These are phyloP conservation scores for Ceratina calcarata DNA, from an alignment of 1,140 invertebrate species.

Conservation along the genomic window DNA sequence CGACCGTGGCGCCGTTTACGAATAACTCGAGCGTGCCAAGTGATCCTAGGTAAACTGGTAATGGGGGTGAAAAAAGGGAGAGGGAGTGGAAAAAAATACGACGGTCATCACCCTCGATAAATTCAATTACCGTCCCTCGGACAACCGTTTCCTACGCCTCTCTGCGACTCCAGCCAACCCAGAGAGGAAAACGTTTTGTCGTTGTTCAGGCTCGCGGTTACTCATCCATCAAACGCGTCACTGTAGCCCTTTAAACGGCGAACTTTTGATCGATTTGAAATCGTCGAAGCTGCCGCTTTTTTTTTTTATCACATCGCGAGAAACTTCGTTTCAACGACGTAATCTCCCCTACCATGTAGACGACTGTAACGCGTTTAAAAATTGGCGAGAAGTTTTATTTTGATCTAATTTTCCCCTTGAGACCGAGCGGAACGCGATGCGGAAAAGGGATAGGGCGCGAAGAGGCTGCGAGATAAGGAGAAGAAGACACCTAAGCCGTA, in stretches of 20 bases:
- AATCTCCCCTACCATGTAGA: slow-evolving; percentile 46
- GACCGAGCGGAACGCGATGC: slow-evolving; percentile 45
- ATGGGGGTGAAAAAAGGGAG: background rate
- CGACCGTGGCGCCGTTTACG: slow-evolving; percentile 52
- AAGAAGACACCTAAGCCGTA: slow-evolving; percentile 31
- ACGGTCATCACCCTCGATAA: slow-evolving; percentile 59
- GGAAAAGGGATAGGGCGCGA: slow-evolving; percentile 31
- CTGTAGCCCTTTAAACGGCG: background rate
- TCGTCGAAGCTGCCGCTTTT: background rate
- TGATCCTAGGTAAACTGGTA: slow-evolving; percentile 50
- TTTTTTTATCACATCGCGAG: slow-evolving; percentile 3
- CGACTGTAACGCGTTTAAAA: slow-evolving; percentile 67
- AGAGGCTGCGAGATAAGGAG: slow-evolving; percentile 10
- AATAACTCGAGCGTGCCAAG: slow-evolving; percentile 61
- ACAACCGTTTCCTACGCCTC: background rate
- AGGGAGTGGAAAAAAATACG: slow-evolving; percentile 40
- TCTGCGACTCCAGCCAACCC: no score
- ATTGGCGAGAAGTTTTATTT: slow-evolving; percentile 73
- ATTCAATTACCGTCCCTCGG: slow-evolving; percentile 53
- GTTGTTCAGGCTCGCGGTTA: background rate
- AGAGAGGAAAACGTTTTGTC: background rate
- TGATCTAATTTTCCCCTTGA: slow-evolving; percentile 70
- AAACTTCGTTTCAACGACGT: slow-evolving; percentile 37
- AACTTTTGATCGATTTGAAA: slow-evolving; percentile 33
- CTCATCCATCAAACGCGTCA: slow-evolving; percentile 37